These are phyloP conservation scores for Exocentrus adspersus DNA, from an alignment of 2,888 invertebrate species.

Conservation along the genomic window DNA sequence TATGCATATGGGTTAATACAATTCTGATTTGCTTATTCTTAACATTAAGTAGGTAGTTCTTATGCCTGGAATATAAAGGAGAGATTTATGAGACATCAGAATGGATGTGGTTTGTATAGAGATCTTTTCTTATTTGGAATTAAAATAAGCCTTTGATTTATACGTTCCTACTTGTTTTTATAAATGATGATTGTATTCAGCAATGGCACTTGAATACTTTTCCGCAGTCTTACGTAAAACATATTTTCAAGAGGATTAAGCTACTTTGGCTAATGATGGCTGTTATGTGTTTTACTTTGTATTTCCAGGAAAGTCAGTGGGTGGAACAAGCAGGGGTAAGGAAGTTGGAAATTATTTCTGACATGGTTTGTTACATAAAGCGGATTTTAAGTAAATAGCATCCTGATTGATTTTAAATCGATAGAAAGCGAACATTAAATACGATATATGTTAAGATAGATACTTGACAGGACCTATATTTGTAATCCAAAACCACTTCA, in stretches of 20 bases:
- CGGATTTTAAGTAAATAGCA: too few relatives aligned
- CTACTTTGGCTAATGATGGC: conserved; percentile 18
- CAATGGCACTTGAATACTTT: conserved; percentile 15
- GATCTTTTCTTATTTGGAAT: conserved; percentile 24
- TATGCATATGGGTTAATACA: conserved; percentile 18
- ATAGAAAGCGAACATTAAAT: too few relatives aligned
- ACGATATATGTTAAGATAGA: too few relatives aligned
- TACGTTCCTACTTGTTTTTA: conserved; percentile 25
- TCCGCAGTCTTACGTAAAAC: conserved; percentile 14
- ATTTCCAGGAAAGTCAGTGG: background rate
- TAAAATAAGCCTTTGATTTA: conserved; percentile 27
- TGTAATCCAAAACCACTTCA: too few relatives aligned
- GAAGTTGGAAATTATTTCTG: too few relatives aligned
- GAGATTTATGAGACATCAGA: conserved; percentile 24
- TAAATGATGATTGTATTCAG: conserved; percentile 22
- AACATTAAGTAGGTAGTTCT: conserved; percentile 16
- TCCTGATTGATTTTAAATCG: too few relatives aligned
- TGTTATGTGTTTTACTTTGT: background rate
- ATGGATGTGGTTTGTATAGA: conserved; percentile 19
- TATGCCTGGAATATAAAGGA: conserved; percentile 22
- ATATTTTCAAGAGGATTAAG: conserved; percentile 13
- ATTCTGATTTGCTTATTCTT: conserved; percentile 9
- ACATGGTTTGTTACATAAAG: too few relatives aligned
- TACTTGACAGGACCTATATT: too few relatives aligned
- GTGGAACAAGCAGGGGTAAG: background rate